A percentile compares a stretch with the other conserved stretches of the same genome.
phyloP scores from a whole-genome alignment of 2,888 invertebrate genomes.

The Barypeithes pellucidus region DNA sequence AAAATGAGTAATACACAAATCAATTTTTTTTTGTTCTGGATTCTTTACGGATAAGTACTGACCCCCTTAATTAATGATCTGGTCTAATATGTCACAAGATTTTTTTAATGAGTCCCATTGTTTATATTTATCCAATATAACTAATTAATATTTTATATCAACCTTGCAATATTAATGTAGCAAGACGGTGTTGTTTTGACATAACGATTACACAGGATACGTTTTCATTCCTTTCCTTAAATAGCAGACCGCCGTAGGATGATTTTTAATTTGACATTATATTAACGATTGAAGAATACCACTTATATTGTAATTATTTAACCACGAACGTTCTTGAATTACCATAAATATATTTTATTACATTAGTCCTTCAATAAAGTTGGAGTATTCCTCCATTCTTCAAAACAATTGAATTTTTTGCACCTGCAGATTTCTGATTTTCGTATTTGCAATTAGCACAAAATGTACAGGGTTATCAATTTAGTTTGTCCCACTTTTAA shows the following conservation, averaged over 20 bases:
- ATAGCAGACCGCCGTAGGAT: conserved; percentile 18
- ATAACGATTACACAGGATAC: conserved; percentile 31
- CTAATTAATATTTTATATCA: conserved; percentile 18
- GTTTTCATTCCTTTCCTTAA: conserved; percentile 37
- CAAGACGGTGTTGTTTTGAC: conserved; percentile 25
- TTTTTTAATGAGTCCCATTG: conserved; percentile 20
- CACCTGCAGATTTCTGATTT: too few species aligned
- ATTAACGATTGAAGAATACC: background rate
- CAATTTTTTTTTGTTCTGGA: too few species aligned
- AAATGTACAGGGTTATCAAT: too few species aligned
- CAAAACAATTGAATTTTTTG: too few species aligned
- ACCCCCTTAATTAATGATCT: conserved; percentile 10
- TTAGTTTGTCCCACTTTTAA: too few species aligned
- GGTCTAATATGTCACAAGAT: conserved; percentile 7
- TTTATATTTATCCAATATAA: conserved; percentile 15
- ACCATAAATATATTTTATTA: too few species aligned
- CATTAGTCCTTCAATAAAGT: too few species aligned
- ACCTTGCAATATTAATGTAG: conserved; percentile 18
- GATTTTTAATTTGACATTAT: background rate
- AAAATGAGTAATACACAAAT: too few species aligned
- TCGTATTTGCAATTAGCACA: too few species aligned
- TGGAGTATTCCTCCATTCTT: too few species aligned
- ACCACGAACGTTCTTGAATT: background rate
- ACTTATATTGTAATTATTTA: background rate
- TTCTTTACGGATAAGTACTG: background rate